Evolutionary conservation across 2,113 vertebrate species (phyloP), one percentile per base, ranked within the genome.

Genomic region (Heterotis niloticus): DNA sequence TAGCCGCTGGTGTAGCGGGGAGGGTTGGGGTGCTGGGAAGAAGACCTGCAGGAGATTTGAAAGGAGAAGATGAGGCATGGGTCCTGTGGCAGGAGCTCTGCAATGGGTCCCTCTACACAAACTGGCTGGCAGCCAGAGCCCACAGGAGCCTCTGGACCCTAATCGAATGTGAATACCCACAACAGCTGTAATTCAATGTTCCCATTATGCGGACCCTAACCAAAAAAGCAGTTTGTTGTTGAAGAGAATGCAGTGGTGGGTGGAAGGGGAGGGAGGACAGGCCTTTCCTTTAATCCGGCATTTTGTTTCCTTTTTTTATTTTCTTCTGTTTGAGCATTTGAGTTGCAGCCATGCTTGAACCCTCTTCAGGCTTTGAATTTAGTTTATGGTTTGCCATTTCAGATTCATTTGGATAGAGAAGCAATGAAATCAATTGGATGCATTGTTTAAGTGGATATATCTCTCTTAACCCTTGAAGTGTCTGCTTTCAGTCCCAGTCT

Each of bases 111-210:
- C 17, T 16, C 64, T 54, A 44, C 12, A 11, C 62, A n/a, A 9
- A 17, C 64, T 80, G 54, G 64, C 4, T 0, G 5, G 9, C 54
- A 5, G 54, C 52, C 64, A 67, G 72, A 20, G 44, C 26, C 52
- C 24, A 18, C 28, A 76, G 51, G 56, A 52, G 59, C 13, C 20
- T 64, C 20, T 68, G 51, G 56, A 52, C 34, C 13, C 20, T 64
- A 23, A 73, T 65, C 24, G 59, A 65, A 82, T 76, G 71, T 70
- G 77, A 82, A 76, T 18, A 18, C 77, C 44, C 57, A 71, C 28
- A 64, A 64, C 72, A 76, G 65, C 14, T 70, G 59, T 76, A 65
- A 79, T 79, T 64, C 60, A 24, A 2, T 51, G 59, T 66, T 12
- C 12, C 24, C 34, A 51, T 78, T 75, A 68, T 69, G 62, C 11